phyloP scores from a whole-genome alignment of 2,797 vertebrate genomes.

The Nannoperca obscura region DNA sequence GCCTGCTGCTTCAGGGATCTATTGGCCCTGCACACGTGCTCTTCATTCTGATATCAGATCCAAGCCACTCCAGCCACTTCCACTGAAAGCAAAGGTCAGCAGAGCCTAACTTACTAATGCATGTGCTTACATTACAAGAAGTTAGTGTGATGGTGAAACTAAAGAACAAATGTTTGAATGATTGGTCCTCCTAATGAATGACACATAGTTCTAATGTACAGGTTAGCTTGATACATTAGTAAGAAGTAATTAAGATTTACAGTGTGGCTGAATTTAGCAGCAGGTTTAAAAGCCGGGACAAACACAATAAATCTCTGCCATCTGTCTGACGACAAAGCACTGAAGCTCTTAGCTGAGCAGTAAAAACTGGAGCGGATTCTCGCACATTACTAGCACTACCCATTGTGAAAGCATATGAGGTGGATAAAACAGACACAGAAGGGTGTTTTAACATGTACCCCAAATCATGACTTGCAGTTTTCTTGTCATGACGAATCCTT shows the following conservation, averaged over 20 bases:
- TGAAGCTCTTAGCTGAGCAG: background rate
- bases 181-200: background rate
- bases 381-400: too few species aligned
- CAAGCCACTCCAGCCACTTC: conserved; percentile 48
- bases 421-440: background rate
- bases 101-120: conserved; percentile 26
- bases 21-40: conserved; percentile 54
- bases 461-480: conserved; percentile 41
- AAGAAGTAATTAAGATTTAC: background rate
- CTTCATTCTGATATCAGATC: conserved; percentile 62
- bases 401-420: background rate
- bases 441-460: conserved; percentile 27
- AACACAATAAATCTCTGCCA: background rate
- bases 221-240: background rate
- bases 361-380: background rate
- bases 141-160: conserved; percentile 16
- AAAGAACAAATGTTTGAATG: conserved; percentile 4
- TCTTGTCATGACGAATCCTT: conserved; percentile 15
- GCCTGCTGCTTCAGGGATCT: conserved; percentile 32
- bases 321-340: background rate
- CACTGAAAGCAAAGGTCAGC: conserved; percentile 74
- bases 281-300: background rate
- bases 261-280: background rate
- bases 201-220: background rate
- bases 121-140: conserved; percentile 36